Evolutionary conservation across 2,797 vertebrate species (phyloP).

Genomic region (Melanotaenia parkinsoni): DNA sequence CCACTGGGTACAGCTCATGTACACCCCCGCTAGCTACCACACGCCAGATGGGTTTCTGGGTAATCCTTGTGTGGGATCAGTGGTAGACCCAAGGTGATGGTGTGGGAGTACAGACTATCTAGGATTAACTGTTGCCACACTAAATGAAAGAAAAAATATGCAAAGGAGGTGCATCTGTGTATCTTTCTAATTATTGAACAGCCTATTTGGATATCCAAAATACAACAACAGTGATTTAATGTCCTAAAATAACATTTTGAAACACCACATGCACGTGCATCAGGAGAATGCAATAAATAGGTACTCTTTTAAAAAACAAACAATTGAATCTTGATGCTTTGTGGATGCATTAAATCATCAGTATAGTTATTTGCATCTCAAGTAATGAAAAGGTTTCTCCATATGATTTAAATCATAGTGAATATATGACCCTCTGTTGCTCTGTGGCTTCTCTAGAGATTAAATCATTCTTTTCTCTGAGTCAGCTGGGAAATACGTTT

Average conservation of each 20-base stretch:
- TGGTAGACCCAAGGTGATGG: conserved; percentile 25
- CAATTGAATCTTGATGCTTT: conserved; percentile 9
- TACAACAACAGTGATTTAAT: background rate
- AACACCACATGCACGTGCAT: background rate
- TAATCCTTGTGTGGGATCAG: conserved; percentile 71
- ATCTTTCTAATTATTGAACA: background rate
- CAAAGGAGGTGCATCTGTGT: background rate
- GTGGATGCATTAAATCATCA: conserved; percentile 37
- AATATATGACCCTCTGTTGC: conserved; percentile 36
- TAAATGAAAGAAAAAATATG: conserved; percentile 4
- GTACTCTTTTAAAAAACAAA: conserved; percentile 23
- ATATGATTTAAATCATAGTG: conserved; percentile 32
- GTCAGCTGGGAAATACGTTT: conserved; percentile 21
- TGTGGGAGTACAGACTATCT: conserved; percentile 15
- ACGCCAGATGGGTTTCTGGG: conserved; percentile 75
- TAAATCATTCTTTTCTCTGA: conserved; percentile 29
- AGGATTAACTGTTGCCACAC: conserved; percentile 34
- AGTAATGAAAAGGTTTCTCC: conserved; percentile 29
- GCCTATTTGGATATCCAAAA: background rate
- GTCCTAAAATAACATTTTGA: background rate
- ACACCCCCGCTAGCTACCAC: conserved; percentile 22
- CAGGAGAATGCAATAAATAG: background rate
- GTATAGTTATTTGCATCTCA: conserved; percentile 31
- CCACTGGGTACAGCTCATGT: conserved; percentile 12
- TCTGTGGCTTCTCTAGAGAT: conserved; percentile 30